Evolutionary conservation across 2,113 vertebrate species (phyloP).

Genomic region (Etheostoma cragini): DNA sequence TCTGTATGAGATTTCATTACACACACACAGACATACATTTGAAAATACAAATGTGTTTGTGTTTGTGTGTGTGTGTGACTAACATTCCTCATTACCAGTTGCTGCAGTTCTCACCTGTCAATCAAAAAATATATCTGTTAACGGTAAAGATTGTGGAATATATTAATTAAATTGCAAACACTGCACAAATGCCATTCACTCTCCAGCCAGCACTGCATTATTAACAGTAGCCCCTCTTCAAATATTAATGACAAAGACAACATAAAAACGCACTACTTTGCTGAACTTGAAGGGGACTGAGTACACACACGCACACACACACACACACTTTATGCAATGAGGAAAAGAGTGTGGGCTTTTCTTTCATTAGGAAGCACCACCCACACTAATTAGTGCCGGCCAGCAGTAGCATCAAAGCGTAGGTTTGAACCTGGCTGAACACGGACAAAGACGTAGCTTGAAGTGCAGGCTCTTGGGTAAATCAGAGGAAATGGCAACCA

Average conservation of each 20-base stretch:
- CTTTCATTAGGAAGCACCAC: conserved; percentile 32
- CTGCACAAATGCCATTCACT: not conserved
- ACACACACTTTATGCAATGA: not conserved
- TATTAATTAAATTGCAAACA: conserved; percentile 1
- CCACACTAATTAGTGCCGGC: conserved; percentile 42
- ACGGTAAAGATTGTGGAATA: not conserved
- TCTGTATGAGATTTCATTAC: no score
- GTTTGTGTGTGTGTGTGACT: no score
- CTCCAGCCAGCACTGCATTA: conserved; percentile 20
- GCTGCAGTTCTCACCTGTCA: no score
- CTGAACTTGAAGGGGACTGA: not conserved
- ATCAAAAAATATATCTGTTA: no score
- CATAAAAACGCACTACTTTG: conserved; percentile 27
- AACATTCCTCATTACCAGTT: no score
- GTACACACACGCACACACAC: conserved; percentile 1
- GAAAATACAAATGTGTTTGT: no score
- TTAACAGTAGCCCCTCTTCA: conserved; percentile 36
- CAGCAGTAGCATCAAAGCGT: conserved; percentile 46
- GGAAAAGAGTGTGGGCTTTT: conserved; percentile 14
- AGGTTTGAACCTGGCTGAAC: conserved; percentile 27
- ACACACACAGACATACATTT: no score
- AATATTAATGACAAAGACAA: conserved; percentile 42
- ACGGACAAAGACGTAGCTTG: conserved; percentile 29
- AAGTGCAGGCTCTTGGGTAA: conserved; percentile 23
- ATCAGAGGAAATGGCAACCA: not conserved